Evolutionary conservation across 2,888 invertebrate genomes (phyloP).

Genomic region (Spialia ferax): DNA sequence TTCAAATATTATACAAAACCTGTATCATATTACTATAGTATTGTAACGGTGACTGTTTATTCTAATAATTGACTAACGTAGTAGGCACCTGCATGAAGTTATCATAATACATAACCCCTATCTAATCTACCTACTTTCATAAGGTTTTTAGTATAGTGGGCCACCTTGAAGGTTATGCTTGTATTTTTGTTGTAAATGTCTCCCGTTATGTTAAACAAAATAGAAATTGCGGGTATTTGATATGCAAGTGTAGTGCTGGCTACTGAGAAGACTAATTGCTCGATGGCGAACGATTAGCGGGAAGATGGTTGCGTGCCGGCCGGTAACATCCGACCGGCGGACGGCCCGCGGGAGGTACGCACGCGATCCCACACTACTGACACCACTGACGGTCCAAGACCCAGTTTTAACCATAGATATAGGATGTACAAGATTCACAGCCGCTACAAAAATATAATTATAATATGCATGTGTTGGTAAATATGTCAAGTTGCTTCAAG

Average conservation of each 20-base stretch:
- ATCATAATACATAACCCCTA: too few species aligned
- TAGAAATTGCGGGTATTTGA: background rate
- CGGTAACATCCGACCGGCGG: conserved; percentile 61
- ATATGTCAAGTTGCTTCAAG: too few species aligned
- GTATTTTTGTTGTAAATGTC: background rate
- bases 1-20: background rate
- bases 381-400: conserved; percentile 7
- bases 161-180: background rate
- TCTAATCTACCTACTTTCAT: too few species aligned
- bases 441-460: too few species aligned
- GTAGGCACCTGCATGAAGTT: too few species aligned
- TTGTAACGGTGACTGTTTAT: too few species aligned
- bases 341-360: conserved; percentile 55
- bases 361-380: conserved; percentile 64
- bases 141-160: background rate
- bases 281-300: conserved; percentile 74
- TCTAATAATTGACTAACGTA: too few species aligned
- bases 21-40: too few species aligned
- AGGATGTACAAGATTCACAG: too few species aligned
- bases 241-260: conserved; percentile 48
- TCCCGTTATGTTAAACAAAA: background rate
- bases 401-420: too few species aligned
- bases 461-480: too few species aligned
- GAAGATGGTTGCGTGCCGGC: conserved; percentile 74
- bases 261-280: conserved; percentile 78